phyloP scores from a whole-genome alignment of 2,888 invertebrate species.

The Cyrtodaria siliqua region DNA sequence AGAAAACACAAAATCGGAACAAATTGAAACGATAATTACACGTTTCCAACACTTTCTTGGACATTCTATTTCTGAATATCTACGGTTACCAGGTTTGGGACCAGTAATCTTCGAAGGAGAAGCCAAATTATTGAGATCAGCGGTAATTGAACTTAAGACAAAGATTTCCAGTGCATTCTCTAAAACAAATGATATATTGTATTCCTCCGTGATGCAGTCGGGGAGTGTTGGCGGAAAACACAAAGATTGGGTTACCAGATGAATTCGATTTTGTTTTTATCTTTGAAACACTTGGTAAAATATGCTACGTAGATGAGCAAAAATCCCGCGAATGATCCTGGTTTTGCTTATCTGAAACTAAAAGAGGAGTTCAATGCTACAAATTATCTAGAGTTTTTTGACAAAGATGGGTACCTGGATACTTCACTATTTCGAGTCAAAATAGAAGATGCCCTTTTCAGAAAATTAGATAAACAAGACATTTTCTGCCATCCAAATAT shows the following conservation, averaged over 20 bases:
- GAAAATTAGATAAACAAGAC: not conserved
- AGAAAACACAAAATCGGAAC: not conserved
- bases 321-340: not conserved
- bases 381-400: not conserved
- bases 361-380: not conserved
- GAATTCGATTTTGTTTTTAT: conserved; percentile 21
- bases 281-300: not conserved
- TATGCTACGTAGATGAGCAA: conserved; percentile 12
- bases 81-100: conserved; percentile 5
- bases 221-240: conserved; percentile 26
- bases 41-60: not conserved
- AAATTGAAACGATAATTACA: not conserved
- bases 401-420: not conserved
- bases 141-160: not conserved
- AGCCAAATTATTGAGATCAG: not conserved
- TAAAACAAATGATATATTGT: not conserved
- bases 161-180: not conserved
- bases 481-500: not conserved
- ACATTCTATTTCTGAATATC: not conserved
- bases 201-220: conserved; percentile 3
- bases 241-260: conserved; percentile 12
- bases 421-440: not conserved
- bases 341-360: conserved; percentile 9
- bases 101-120: conserved; percentile 8
- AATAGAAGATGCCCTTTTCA: not conserved